These are phyloP conservation scores for Elegia similella DNA, from an alignment of 2,888 invertebrate genomes.

Conservation along the genomic window DNA sequence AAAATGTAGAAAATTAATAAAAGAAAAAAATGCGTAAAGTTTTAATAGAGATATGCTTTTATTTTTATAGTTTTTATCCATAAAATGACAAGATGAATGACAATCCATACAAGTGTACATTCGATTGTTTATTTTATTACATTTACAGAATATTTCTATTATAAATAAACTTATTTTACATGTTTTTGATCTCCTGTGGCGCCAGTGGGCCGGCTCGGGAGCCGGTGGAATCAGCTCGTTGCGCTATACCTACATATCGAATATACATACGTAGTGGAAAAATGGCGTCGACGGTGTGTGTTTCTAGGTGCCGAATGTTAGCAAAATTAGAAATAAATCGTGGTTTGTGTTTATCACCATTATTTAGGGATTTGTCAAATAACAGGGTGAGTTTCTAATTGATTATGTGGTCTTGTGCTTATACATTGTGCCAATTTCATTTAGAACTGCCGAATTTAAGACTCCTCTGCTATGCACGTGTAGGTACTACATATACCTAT, in stretches of 20 bases:
- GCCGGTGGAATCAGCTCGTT: slow-evolving; percentile 32
- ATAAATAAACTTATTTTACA: not conserved
- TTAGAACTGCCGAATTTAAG: slow-evolving; percentile 49
- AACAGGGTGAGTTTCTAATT: slow-evolving; percentile 65
- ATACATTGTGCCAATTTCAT: slow-evolving; percentile 50
- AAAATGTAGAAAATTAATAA: too few relatives aligned
- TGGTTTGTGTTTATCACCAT: slow-evolving; percentile 78
- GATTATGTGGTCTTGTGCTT: slow-evolving; percentile 32
- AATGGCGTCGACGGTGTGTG: slow-evolving; percentile 84
- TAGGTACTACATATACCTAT: slow-evolving; percentile 48
- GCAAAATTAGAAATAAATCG: slow-evolving; percentile 83
- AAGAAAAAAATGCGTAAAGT: too few relatives aligned
- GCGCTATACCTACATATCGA: slow-evolving; percentile 32
- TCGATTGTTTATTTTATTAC: too few relatives aligned
- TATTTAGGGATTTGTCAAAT: slow-evolving; percentile 76
- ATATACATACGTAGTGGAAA: slow-evolving; percentile 70
- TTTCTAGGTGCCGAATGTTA: slow-evolving; percentile 82
- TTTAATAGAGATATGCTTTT: too few relatives aligned
- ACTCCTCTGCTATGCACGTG: slow-evolving; percentile 59
- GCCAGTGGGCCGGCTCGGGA: slow-evolving; percentile 36
- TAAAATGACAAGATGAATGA: too few relatives aligned
- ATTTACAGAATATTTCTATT: not conserved
- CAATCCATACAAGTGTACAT: too few relatives aligned
- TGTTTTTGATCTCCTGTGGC: slow-evolving; percentile 32
- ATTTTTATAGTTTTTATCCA: too few relatives aligned